These are phyloP conservation scores for Sminthurinus aureus DNA, from an alignment of 2,888 invertebrate species.

Conservation along the genomic window DNA sequence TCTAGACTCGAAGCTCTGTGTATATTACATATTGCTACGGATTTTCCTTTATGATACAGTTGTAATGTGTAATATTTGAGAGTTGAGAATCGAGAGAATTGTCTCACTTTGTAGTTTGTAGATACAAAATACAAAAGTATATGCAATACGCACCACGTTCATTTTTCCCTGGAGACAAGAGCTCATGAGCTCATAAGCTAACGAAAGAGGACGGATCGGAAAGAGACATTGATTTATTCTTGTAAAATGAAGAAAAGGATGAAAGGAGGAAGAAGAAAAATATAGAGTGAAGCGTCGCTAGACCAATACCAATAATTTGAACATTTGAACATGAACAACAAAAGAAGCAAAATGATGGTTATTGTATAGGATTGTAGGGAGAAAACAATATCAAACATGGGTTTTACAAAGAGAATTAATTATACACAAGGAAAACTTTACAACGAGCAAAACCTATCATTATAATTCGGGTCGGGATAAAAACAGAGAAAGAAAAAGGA, in stretches of 20 bases:
- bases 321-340: conserved; percentile 11
- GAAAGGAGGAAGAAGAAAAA: background rate
- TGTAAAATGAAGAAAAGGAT: background rate
- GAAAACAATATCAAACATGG: conserved; percentile 13
- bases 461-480: conserved; percentile 55
- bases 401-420: conserved; percentile 36
- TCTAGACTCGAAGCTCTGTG: too few relatives aligned
- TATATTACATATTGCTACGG: too few relatives aligned
- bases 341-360: conserved; percentile 26
- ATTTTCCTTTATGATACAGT: background rate
- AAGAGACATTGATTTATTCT: conserved; percentile 43
- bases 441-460: conserved; percentile 48
- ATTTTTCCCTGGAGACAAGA: too few relatives aligned
- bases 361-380: conserved; percentile 26
- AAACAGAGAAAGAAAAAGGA: conserved; percentile 17
- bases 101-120: background rate
- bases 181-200: too few relatives aligned
- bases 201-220: conserved; percentile 5
- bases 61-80: too few relatives aligned
- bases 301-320: conserved; percentile 34
- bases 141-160: too few relatives aligned
- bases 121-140: too few relatives aligned
- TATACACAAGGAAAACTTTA: conserved; percentile 33
- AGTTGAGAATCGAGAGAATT: background rate
- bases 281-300: background rate